Conservation (phyloP, 1,140 invertebrate species). For the Atta cephalotes region DNA sequence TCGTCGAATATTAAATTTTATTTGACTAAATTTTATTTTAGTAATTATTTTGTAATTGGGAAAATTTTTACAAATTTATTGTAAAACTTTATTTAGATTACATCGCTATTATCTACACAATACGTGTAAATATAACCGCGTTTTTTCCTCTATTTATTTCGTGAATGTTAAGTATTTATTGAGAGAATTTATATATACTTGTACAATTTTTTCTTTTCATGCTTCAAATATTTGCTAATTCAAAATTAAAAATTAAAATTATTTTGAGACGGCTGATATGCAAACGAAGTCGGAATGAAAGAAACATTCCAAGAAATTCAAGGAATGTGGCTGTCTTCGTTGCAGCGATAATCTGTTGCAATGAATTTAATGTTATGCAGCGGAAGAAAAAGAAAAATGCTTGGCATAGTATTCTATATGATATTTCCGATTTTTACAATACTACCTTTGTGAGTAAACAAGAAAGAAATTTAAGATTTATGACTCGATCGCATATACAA, state of each 20-base stretch:
- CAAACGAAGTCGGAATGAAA: slow-evolving; percentile 29
- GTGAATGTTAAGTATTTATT: background rate
- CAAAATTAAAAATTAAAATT: slow-evolving; percentile 31
- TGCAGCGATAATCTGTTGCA: slow-evolving; percentile 18
- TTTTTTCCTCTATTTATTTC: background rate
- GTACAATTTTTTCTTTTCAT: background rate
- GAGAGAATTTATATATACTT: background rate
- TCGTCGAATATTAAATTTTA: background rate
- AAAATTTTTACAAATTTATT: slow-evolving; percentile 16
- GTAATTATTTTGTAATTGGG: background rate
- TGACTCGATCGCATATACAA: background rate
- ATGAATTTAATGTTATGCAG: background rate
- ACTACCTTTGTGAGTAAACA: background rate
- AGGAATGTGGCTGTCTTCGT: slow-evolving; percentile 19
- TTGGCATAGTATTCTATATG: background rate
- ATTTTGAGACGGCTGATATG: background rate
- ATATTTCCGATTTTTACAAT: background rate
- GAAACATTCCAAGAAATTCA: slow-evolving; percentile 37
- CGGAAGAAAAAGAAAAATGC: background rate
- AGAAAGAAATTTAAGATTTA: slow-evolving; percentile 1
- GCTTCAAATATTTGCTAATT: slow-evolving; percentile 3
- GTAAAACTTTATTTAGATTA: background rate
- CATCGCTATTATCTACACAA: background rate
- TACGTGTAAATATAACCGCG: background rate
- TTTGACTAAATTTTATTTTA: background rate